Percentiles rank a stretch among this genome's conserved stretches.
These are phyloP conservation scores for Cygnus atratus DNA, from an alignment of 2,113 vertebrate genomes.

Conservation along the genomic window DNA sequence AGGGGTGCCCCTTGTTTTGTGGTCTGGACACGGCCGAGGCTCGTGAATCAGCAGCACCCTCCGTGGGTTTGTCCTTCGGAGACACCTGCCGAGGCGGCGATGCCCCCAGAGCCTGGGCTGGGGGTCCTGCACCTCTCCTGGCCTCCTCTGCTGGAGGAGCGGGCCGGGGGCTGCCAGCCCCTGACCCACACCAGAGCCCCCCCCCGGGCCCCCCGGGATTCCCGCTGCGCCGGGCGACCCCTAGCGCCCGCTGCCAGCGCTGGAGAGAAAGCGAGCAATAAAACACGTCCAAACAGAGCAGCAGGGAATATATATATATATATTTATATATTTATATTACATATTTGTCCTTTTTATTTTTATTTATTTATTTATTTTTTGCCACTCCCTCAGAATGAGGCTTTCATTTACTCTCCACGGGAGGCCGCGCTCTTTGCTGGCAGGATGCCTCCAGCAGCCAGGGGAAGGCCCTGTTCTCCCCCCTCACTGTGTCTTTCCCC, in stretches of 20 bases:
- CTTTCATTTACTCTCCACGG: background rate
- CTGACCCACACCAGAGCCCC: too few relatives aligned
- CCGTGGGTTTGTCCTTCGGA: background rate
- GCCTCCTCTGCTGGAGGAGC: background rate
- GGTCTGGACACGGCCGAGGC: background rate
- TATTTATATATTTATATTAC: too few relatives aligned
- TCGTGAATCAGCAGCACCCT: background rate
- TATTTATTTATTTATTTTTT: background rate
- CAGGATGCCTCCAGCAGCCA: accelerated
- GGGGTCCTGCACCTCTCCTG: too few relatives aligned
- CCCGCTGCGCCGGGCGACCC: slow-evolving; percentile 6
- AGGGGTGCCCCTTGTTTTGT: background rate
- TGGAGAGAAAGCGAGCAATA: background rate
- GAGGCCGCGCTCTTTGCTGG: background rate
- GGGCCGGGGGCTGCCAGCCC: too few relatives aligned
- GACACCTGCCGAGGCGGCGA: background rate
- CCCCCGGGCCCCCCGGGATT: background rate
- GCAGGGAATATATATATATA: background rate
- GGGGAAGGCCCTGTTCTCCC: background rate
- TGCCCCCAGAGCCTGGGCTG: background rate
- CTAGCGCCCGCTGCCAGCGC: background rate
- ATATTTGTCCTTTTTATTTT: too few relatives aligned
- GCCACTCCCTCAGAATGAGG: background rate
- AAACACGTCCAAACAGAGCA: background rate
- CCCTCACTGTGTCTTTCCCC: too few relatives aligned